Evolutionary conservation across 2,888 invertebrate species (phyloP), one percentile per base, ranked within the genome.

Genomic region (Chesias legatella): DNA sequence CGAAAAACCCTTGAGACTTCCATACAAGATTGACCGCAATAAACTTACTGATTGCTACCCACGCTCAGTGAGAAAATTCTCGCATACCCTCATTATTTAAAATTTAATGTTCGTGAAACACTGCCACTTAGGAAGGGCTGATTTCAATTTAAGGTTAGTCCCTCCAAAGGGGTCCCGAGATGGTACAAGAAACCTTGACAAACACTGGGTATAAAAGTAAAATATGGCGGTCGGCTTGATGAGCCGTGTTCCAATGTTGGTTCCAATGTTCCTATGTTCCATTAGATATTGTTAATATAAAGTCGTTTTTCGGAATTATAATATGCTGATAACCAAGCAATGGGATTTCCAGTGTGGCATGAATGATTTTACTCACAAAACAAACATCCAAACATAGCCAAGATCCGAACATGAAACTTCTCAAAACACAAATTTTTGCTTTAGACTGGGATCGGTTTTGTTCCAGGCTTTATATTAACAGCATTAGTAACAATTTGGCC

Each of bases 81-180:
- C 55, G 54, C 62, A 62, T 60, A 61, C 56, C 59, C 57, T 51
- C 63, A 64, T 70, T 65, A 66, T 59, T 71, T 70, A 68, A 69
- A 69, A 63, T 69, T 71, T 66, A 73, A 71, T 65, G 67, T 48
- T 60, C 52, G 55, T 65, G 60, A 67, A 68, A 67, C 64, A 73
- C 68, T 60, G 62, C 69, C 64, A 64, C 67, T 67, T 67, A 60
- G 58, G 52, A 60, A 58, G 65, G 65, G 56, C 58, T 63, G 68
- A 73, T 74, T 76, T 73, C 69, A 73, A 73, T 74, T 76, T 72
- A 66, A 73, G 73, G 71, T 73, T 68, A 67, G 61, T 38, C 56
- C 69, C 61, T 60, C 48, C 42, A 55, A 65, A 60, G 59, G 70
- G 69, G 67, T 73, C 71, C 58, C 59, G 55, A 48, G 53, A 55